Evolutionary conservation across 2,888 invertebrate genomes (phyloP).

Genomic region (Drosophila nr. fundita): DNA sequence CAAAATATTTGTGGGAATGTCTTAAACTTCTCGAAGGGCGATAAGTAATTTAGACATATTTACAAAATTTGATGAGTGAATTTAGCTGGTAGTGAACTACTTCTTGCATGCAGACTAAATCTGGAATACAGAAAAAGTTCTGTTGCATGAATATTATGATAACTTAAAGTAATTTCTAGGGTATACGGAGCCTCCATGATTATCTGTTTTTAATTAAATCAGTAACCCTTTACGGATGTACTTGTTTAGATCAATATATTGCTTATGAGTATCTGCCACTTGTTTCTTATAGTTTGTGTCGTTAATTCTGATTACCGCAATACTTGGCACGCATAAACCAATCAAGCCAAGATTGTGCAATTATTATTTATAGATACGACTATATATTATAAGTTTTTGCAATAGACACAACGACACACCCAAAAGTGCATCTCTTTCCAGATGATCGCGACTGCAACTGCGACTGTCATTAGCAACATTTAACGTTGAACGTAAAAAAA

Average conservation of each 20-base stretch:
- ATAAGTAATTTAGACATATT: slow-evolving; percentile 1
- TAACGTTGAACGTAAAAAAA: slow-evolving; percentile 31
- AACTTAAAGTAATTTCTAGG: background rate
- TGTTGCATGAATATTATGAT: background rate
- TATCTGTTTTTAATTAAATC: background rate
- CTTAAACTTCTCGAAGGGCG: background rate
- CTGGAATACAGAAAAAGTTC: background rate
- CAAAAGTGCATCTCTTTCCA: slow-evolving; percentile 51
- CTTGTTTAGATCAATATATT: background rate
- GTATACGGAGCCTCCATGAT: background rate
- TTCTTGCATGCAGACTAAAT: background rate
- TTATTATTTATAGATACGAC: slow-evolving; percentile 49
- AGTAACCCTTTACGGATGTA: background rate
- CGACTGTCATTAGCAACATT: slow-evolving; percentile 59
- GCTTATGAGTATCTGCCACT: background rate
- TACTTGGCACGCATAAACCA: slow-evolving; percentile 27
- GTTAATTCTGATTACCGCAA: slow-evolving; percentile 13
- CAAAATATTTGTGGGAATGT: slow-evolving; percentile 11
- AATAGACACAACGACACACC: slow-evolving; percentile 47
- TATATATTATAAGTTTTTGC: slow-evolving; percentile 4
- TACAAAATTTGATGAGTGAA: background rate
- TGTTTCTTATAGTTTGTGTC: background rate
- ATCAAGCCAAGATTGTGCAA: slow-evolving; percentile 45
- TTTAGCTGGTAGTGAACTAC: background rate
- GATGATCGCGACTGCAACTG: slow-evolving; percentile 33